These are phyloP conservation scores for Peucedramus taeniatus DNA, from an alignment of 2,113 vertebrate genomes.

Conservation along the genomic window DNA sequence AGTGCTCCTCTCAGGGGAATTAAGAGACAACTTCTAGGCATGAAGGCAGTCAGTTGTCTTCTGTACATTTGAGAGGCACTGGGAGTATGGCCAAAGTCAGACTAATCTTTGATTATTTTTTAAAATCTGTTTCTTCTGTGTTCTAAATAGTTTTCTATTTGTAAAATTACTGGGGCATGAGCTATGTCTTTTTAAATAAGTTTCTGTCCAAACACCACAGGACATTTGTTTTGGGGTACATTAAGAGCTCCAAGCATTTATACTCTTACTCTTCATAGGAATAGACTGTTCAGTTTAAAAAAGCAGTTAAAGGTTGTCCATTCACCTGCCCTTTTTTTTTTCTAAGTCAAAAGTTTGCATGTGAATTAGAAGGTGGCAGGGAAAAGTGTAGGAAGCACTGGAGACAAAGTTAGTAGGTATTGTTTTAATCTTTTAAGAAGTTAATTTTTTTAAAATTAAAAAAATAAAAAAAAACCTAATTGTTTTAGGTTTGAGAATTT, in stretches of 20 bases:
- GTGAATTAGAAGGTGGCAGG: neutral
- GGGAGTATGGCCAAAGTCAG: neutral
- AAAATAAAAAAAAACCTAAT: too few relatives aligned
- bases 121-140: neutral
- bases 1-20: neutral
- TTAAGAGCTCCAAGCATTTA: neutral
- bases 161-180: neutral
- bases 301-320: neutral
- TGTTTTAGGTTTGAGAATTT: neutral
- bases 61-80: neutral
- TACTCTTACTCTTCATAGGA: neutral
- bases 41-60: neutral
- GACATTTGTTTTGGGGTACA: neutral
- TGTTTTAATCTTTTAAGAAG: neutral
- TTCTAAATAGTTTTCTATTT: neutral
- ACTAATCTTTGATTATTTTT: neutral
- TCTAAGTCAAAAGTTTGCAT: neutral
- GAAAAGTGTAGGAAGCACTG: neutral
- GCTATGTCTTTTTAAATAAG: neutral
- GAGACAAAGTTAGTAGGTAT: neutral
- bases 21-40: neutral
- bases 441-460: neutral
- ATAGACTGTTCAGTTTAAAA: neutral
- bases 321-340: neutral
- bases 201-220: neutral